Base-by-base conservation (phyloP, 2,797 vertebrate genomes). In the Brachymystax lenok region DNA sequence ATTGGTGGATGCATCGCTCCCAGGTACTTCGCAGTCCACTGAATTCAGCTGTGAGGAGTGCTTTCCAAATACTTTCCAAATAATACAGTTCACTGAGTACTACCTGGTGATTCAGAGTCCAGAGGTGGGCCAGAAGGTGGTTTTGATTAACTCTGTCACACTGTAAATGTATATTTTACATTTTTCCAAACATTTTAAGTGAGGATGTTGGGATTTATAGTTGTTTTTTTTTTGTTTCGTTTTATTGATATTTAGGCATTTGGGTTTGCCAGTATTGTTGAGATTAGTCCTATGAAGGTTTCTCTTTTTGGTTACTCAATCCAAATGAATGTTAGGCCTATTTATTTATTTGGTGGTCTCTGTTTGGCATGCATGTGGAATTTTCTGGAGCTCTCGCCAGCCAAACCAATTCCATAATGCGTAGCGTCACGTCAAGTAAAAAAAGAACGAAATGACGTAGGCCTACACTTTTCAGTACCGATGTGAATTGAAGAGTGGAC, bases 331-430 rank as follows among this genome's bases (percentile, higher is more conserved):
- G 35, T 72, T 59, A 50, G 81, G 79, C 79, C 82, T 85, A 84
- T 82, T 77, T 24, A 24, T 86, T 86, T 75, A 90, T 87, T 86
- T 81, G 30, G 80, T 68, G 81, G 77, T 82, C 75, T 86, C 79
- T 84, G 84, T 87, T 85, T 91, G 84, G 76, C 75, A 69, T 81
- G 74, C 75, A 73, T 75, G 17, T 52, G 35, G 4, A 78, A 75
- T 59, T 82, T 78, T 81, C 81, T 73, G 66, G 27, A 35, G 51
- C 50, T 69, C 78, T 79, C 59, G 79, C 79, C 66, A 83, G 72
- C 66, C 71, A 1, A 52, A 81, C 67, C 77, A 72, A 78, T 30
- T 64, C 67, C 30, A 86, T 78, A 10, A 10, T 81, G 59, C 75
- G 74, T 86, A 27, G 24, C 4, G 17, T 28, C 2, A 28, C 24